Evolutionary conservation across 2,888 invertebrate species (phyloP).

Genomic region (Melieria crassipennis): DNA sequence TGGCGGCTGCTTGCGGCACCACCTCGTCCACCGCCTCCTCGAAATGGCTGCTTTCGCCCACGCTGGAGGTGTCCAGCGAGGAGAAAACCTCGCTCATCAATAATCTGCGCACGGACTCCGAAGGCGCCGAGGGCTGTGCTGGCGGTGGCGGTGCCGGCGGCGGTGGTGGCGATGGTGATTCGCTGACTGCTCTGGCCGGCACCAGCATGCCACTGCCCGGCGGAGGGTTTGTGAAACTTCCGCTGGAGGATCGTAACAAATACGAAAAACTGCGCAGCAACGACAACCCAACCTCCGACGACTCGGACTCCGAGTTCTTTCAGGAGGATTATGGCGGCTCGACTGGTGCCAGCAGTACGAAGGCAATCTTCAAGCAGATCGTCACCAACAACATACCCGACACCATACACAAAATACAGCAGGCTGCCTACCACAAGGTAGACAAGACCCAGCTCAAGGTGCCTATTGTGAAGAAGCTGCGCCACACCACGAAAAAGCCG

Average conservation of each 20-base stretch:
- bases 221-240: conserved; percentile 70
- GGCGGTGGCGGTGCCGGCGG: conserved; percentile 38
- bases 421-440: conserved; percentile 68
- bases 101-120: conserved; percentile 58
- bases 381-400: conserved; percentile 69
- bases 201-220: conserved; percentile 53
- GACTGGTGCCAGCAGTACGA: conserved; percentile 48
- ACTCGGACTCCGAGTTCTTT: conserved; percentile 67
- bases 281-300: conserved; percentile 69
- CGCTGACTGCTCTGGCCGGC: conserved; percentile 41
- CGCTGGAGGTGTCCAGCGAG: conserved; percentile 62
- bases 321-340: conserved; percentile 56
- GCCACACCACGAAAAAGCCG: conserved; percentile 63
- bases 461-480: conserved; percentile 67
- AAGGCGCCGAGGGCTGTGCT: conserved; percentile 45
- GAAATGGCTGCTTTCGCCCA: conserved; percentile 66
- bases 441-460: conserved; percentile 65
- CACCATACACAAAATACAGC: conserved; percentile 67
- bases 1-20: conserved; percentile 44
- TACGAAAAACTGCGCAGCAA: conserved; percentile 79
- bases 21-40: conserved; percentile 60
- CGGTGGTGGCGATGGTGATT: conserved; percentile 36
- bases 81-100: conserved; percentile 63
- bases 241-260: conserved; percentile 77
- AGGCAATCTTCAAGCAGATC: conserved; percentile 64